phyloP scores from a whole-genome alignment of 2,113 vertebrate species.

The Crotophaga sulcirostris region DNA sequence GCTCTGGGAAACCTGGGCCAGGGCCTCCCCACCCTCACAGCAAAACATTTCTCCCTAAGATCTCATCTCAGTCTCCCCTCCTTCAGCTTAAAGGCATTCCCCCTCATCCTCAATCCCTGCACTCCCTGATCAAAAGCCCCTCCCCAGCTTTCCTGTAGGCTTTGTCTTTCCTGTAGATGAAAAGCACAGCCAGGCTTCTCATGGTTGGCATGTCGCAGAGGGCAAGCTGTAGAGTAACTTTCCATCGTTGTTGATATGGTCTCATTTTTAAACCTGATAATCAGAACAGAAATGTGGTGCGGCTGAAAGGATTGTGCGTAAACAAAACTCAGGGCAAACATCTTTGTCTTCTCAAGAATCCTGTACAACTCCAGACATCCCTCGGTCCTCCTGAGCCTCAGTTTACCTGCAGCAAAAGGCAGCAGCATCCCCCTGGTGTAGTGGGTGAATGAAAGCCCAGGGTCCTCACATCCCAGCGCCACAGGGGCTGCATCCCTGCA shows the following conservation, averaged over 20 bases:
- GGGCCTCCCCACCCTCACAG: no score
- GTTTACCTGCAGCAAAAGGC: not conserved
- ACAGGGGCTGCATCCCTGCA: not conserved
- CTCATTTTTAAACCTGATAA: not conserved
- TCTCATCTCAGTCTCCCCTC: no score
- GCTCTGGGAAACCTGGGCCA: no score
- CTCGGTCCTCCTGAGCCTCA: not conserved
- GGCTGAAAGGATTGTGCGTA: not conserved
- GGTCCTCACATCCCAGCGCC: no score
- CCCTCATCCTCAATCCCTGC: no score
- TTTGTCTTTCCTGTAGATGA: no score
- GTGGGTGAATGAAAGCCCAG: fast-evolving
- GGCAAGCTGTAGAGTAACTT: not conserved
- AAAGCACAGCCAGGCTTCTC: not conserved
- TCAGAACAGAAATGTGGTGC: not conserved
- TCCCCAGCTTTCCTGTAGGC: no score
- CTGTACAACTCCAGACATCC: fast-evolving
- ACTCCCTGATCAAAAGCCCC: no score
- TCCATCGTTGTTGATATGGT: not conserved
- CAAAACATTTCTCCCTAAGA: no score
- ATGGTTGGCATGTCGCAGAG: fast-evolving
- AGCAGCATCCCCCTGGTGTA: not conserved
- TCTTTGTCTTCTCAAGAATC: not conserved
- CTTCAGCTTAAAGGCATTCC: no score
- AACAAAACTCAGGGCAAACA: not conserved